Evolutionary conservation across 2,113 vertebrate genomes (phyloP).

Genomic region (Tragulus kanchil): DNA sequence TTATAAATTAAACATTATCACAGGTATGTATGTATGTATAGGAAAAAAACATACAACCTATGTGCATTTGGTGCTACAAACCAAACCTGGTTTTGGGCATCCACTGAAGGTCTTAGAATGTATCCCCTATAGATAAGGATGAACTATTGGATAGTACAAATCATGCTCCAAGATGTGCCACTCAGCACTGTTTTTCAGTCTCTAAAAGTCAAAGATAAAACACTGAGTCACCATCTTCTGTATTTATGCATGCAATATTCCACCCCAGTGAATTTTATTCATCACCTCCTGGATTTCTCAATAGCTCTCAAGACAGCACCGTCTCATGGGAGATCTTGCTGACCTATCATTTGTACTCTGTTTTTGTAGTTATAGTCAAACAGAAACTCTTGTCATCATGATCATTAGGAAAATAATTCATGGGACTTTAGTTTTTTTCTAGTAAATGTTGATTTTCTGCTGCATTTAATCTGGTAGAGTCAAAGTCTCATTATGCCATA

Average conservation of each 20-base stretch:
- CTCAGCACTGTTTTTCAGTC: background rate
- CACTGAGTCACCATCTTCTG: background rate
- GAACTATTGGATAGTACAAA: background rate
- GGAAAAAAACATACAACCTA: background rate
- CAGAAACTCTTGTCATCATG: background rate
- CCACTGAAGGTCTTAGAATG: background rate
- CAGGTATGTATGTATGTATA: background rate
- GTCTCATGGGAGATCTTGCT: background rate
- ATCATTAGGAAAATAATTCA: conserved; percentile 71
- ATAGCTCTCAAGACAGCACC: background rate
- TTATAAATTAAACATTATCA: background rate
- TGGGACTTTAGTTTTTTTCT: conserved; percentile 59
- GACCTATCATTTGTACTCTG: background rate
- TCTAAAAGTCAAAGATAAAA: conserved; percentile 52
- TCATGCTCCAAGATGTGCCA: background rate
- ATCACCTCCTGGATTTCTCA: background rate
- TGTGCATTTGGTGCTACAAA: background rate
- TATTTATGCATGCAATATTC: background rate
- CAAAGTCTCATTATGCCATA: conserved; percentile 56
- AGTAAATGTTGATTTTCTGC: conserved; percentile 64
- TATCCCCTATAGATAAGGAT: background rate
- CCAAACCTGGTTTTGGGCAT: background rate
- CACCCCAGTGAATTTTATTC: background rate
- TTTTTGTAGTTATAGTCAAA: background rate
- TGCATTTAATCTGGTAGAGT: conserved; percentile 54